phyloP scores from a whole-genome alignment of 92 coral and sea anemone genomes.

The Ricordea florida region DNA sequence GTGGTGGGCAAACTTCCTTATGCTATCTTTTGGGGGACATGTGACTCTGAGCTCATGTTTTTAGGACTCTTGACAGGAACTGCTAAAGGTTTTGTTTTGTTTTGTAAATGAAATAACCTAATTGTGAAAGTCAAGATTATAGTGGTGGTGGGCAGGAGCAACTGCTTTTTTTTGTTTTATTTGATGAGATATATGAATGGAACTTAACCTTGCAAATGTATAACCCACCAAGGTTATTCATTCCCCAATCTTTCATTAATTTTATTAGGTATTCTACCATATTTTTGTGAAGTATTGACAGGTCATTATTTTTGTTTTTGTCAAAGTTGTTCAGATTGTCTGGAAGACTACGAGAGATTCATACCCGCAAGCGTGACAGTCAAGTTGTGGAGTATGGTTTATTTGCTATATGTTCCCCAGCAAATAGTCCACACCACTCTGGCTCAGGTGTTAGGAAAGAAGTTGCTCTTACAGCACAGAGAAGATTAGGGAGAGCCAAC shows the following conservation, averaged over 20 bases:
- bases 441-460: slow-evolving; percentile 84
- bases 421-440: slow-evolving; percentile 74
- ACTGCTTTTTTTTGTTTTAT: too few relatives aligned
- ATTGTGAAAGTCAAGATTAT: too few relatives aligned
- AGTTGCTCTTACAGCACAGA: slow-evolving; percentile 92
- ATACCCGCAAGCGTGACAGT: slow-evolving; percentile 88
- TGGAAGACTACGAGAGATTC: slow-evolving; percentile 93
- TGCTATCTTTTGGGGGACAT: too few relatives aligned
- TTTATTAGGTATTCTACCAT: background rate
- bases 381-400: slow-evolving; percentile 93
- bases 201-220: too few relatives aligned
- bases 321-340: slow-evolving; percentile 86
- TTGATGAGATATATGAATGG: too few relatives aligned
- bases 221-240: too few relatives aligned
- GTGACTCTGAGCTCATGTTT: too few relatives aligned
- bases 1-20: too few relatives aligned
- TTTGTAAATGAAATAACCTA: too few relatives aligned
- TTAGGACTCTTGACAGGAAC: too few relatives aligned
- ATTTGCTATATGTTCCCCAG: slow-evolving; percentile 96
- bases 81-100: too few relatives aligned
- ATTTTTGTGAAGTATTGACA: background rate
- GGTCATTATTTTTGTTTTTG: background rate
- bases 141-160: too few relatives aligned
- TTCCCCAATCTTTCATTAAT: background rate
- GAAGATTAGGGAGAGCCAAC: slow-evolving; percentile 77